Evolutionary conservation across 2,113 vertebrate genomes (phyloP).

Genomic region (Eonycteris spelaea): DNA sequence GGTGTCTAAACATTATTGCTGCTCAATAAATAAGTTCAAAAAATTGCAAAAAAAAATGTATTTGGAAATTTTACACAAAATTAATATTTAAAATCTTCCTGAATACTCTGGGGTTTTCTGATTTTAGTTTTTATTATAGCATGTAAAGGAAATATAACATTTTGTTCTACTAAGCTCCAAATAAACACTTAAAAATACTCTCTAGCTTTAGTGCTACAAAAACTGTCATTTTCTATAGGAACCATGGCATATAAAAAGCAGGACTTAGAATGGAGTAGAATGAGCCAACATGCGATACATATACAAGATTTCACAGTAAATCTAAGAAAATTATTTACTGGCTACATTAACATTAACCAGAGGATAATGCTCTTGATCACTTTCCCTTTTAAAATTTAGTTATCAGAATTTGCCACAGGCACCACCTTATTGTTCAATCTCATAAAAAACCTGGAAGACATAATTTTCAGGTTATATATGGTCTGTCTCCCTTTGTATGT

Average conservation of each 20-base stretch:
- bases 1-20: not conserved
- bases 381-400: not conserved
- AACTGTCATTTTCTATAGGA: not conserved
- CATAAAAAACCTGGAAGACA: not conserved
- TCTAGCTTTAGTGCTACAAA: not conserved
- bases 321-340: not conserved
- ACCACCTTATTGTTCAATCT: not conserved
- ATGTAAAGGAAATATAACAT: not conserved
- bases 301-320: not conserved
- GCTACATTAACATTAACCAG: not conserved
- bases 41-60: not conserved
- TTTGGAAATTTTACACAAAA: constrained; percentile 13
- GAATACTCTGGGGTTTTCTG: not conserved
- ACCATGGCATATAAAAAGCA: not conserved
- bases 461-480: not conserved
- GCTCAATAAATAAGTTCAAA: not conserved
- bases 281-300: not conserved
- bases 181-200: not conserved
- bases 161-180: not conserved
- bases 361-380: not conserved
- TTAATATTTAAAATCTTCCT: not conserved
- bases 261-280: not conserved
- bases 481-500: not conserved
- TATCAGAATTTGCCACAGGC: not conserved
- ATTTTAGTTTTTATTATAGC: not conserved